Evolutionary conservation across 2,113 vertebrate genomes (phyloP), one percentile per base, ranked within the genome.

Genomic region (Stictonetta naevosa): DNA sequence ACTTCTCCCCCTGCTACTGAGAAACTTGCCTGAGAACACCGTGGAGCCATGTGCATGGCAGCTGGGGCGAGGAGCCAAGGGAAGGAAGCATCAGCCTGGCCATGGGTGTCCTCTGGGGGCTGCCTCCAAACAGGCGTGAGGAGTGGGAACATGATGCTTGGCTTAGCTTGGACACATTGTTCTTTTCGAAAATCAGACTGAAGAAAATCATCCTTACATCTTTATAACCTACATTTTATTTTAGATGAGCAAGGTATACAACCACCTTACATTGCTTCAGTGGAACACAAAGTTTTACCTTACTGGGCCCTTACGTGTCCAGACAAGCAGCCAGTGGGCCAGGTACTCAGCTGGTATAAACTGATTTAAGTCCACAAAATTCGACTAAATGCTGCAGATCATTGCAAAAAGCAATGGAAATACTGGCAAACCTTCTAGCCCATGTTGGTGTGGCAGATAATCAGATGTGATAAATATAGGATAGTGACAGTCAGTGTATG

Each of bases 71-170:
- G 23, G 10, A 26, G 29, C 5, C 10, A 3, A 33, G 25, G 44
- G 10, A 4, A 64, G 50, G 62, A 40, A 67, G 17, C 5, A 6
- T 5, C 5, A 44, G 19, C 21, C 59, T 18, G 36, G 64, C 71
- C 3, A 0, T 0, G 16, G 15, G 14, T 2, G 16, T 16, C 33
- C 64, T 17, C 42, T 9, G 38, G 66, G 68, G n/a, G 53, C 64
- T 48, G 34, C 68, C 26, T 12, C 59, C 36, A 25, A 5, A 12
- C 1, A 0, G 0, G 33, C 3, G 11, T 38, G 40, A 42, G 46
- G 23, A 68, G 9, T 48, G 2, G 23, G 21, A 8, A 66, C 44
- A 25, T 1, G 2, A 36, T 13, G 9, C 40, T 26, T n/a, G 44
- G 28, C 75, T 19, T 3, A 31, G 3, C 1, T 22, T 36, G 72